Evolutionary conservation across 2,113 vertebrate species (phyloP).

Genomic region (Salvator merianae): DNA sequence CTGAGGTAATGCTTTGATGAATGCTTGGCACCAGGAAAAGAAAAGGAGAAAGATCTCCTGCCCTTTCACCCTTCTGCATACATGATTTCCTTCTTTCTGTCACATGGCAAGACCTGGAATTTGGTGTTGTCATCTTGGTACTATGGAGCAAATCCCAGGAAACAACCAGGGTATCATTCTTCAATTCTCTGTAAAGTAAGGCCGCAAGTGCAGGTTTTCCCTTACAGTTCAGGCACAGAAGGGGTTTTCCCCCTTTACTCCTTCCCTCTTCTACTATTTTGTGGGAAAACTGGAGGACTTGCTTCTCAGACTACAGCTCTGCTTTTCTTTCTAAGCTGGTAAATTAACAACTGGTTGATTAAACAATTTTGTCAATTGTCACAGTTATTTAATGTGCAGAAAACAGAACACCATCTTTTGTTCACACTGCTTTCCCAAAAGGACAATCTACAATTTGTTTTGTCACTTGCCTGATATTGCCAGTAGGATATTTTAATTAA

Average conservation of each 20-base stretch:
- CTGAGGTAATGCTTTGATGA: not conserved
- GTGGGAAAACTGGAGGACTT: not conserved
- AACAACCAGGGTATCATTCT: not conserved
- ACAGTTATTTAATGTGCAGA: constrained; percentile 23
- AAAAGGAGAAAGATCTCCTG: not conserved
- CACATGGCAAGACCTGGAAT: not conserved
- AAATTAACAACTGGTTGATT: constrained; percentile 11
- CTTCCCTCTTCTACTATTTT: not conserved
- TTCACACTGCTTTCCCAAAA: constrained; percentile 16
- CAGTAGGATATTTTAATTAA: constrained; percentile 31
- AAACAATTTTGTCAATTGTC: constrained; percentile 8
- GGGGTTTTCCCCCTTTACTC: no score
- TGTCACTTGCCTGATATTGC: constrained; percentile 28
- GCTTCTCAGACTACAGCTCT: not conserved
- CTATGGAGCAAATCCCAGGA: not conserved
- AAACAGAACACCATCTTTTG: not conserved
- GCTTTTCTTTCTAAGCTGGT: not conserved
- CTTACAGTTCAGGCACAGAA: not conserved
- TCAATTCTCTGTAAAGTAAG: not conserved
- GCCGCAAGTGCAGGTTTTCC: not conserved
- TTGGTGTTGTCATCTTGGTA: not conserved
- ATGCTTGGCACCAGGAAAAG: not conserved
- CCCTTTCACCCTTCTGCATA: not conserved
- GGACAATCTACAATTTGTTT: constrained; percentile 14
- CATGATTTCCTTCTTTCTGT: not conserved